Base-by-base conservation (phyloP, 2,888 invertebrate genomes). In the Rambutsinella grinnellia region DNA sequence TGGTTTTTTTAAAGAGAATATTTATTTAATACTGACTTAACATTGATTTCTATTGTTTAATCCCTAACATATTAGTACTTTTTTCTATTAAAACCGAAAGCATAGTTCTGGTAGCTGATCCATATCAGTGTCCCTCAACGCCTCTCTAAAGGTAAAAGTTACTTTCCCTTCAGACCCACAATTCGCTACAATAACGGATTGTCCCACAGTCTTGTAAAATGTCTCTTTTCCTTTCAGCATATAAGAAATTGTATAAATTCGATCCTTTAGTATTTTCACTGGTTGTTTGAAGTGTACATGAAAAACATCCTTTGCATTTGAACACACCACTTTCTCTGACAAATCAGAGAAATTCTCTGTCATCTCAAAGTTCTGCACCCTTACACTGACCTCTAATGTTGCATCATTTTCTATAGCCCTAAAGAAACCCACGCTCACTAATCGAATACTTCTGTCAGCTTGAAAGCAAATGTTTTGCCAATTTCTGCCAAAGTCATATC, bases 391-490 rank as follows among this genome's bases (percentile, higher is more conserved):
- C 36, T 79, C 76, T 8, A 82, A 53, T 8, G 58, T 60, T 1
- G 77, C 70, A 24, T 80, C 70, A 0, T 65, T 57, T 60, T 79
- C 72, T 27, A 80, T 79, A 1, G 81, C 79, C 26, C 80, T 63
- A 36, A 80, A 82, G 47, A 82, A 80, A 13, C 81, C 81, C 3
- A 82, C 67, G 27, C 80, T 80, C n/a, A 82, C 76, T n/a, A 82
- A 26, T 27, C 78, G 65, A 49, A 82, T 79, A 47, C 76, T 76
- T 19, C 77, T 72, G 60, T 82, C 80, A 3, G 80, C 79, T 66
- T 79, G 77, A 62, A 82, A 82, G 24, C 79, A 77, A 74, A 82
- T 75, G 26, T 82, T 82, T 60, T 82, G 80, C 77, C 77, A 82
- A 53, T 80, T 77, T 21, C 76, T 47, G 21, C 80, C 79, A 67